Evolutionary conservation across 2,797 vertebrate genomes (phyloP), one percentile per base, ranked within the genome.

Genomic region (Diceros bicornis): DNA sequence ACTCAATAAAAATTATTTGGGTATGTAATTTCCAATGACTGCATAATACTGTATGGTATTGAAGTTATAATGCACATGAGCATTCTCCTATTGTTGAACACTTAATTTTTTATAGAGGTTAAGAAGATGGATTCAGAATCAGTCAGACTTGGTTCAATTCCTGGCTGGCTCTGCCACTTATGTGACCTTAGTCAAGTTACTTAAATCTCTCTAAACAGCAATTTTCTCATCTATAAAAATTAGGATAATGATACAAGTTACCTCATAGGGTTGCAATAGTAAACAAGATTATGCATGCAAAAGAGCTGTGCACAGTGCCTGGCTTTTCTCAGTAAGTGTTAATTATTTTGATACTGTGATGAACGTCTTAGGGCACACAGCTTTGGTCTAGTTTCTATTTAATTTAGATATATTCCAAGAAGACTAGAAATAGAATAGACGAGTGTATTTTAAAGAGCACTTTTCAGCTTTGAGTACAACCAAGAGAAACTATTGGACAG

Each of bases 311-410:
- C 25, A 12, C 5, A 47, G 34, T 68, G 21, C 44, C 32, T 78
- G 68, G 3, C 4, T 71, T 77, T 81, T 86, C 20, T 85, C 10
- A 77, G 37, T 29, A 59, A n/a, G 47, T 50, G 14, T 83, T 81
- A 79, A 87, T 93, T 91, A 79, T 95, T 94, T 79, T 81, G 27
- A 96, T 87, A 44, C 23, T 93, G 6, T 77, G 61, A 90, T 94
- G n/a, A 85, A 93, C 4, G 78, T 90, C 84, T 84, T 88, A 87
- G 29, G 20, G 82, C 81, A 77, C 32, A 75, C 13, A 71, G 11
- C 4, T 72, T 64, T 84, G 68, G 34, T 69, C 16, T 82, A 79
- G 37, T 75, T 92, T 92, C 86, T 74, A 75, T 89, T 95, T 86
- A 72, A 83, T 62, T 83, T 84, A 93, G 57, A 87, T 25, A 81